A percentile compares a stretch with the other conserved stretches of the same genome.
Evolutionary conservation across 2,797 vertebrate species (phyloP).

Genomic region (Xiphorhynchus erythropygius): DNA sequence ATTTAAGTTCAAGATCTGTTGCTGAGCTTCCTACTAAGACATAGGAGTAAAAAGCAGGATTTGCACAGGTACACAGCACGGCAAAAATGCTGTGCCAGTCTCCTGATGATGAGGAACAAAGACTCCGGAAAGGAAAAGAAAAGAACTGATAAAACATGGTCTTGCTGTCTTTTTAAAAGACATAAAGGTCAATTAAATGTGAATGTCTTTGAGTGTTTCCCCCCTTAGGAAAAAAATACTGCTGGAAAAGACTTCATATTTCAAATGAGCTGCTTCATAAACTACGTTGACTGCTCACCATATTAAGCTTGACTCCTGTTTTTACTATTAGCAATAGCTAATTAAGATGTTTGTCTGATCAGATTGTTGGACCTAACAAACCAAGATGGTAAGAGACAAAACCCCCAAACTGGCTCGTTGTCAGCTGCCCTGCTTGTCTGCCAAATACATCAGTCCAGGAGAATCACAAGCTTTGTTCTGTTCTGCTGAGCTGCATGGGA

Average conservation of each 20-base stretch:
- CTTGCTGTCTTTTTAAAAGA: neutral
- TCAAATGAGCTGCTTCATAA: neutral
- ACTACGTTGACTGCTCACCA: fast-evolving
- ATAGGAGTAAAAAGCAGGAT: neutral
- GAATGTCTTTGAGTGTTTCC: neutral
- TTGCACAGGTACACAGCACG: neutral
- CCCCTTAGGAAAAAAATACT: neutral
- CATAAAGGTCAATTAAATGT: neutral
- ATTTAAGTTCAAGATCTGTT: neutral
- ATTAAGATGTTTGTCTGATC: neutral
- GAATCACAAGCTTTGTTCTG: neutral
- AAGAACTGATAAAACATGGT: neutral
- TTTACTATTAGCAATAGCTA: neutral
- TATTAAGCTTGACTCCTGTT: neutral
- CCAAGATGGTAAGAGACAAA: neutral
- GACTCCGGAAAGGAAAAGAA: neutral
- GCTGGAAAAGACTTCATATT: neutral
- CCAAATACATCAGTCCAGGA: neutral
- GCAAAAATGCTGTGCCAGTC: neutral
- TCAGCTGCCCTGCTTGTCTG: neutral
- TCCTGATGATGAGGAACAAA: neutral
- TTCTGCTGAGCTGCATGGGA: neutral
- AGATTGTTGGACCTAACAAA: neutral
- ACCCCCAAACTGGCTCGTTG: neutral
- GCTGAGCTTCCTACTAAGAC: neutral